Evolutionary conservation across 2,113 vertebrate species (phyloP).

Genomic region (Tetrao urogallus): DNA sequence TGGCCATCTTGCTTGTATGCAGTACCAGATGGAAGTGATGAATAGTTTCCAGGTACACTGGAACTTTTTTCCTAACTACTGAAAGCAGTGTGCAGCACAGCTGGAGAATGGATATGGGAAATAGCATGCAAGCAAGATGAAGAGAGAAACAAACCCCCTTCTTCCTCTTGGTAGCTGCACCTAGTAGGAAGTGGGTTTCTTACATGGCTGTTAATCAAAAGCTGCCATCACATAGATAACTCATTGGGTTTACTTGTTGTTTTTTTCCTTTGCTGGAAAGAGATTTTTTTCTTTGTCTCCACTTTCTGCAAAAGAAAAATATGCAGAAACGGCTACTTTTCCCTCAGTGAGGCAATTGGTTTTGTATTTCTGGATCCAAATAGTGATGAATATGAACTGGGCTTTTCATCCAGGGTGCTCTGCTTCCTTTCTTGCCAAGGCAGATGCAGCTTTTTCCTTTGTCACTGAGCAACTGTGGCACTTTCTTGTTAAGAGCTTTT

Average conservation of each 20-base stretch:
- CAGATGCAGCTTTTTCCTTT: not conserved
- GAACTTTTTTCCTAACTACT: not conserved
- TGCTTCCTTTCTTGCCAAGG: not conserved
- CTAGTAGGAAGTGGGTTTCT: not conserved
- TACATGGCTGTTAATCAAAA: not conserved
- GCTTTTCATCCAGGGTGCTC: not conserved
- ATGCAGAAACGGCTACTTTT: not conserved
- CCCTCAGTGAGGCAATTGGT: not conserved
- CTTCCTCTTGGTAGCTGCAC: not conserved
- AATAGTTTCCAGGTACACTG: not conserved
- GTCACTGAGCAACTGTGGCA: not conserved
- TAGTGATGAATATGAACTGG: not conserved
- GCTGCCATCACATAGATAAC: not conserved
- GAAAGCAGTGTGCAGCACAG: not conserved
- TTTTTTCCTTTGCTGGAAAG: not conserved
- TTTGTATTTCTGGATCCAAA: not conserved
- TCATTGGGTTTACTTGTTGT: not conserved
- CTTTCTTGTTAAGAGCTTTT: not conserved
- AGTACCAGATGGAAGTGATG: not conserved
- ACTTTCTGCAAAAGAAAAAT: not conserved
- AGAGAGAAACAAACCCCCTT: not conserved
- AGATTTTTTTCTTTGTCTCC: not conserved
- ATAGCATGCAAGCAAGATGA: not conserved
- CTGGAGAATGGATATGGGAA: not conserved
- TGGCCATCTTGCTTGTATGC: not conserved